These are phyloP conservation scores for Gila orcuttii DNA, from an alignment of 2,113 vertebrate species.

Conservation along the genomic window DNA sequence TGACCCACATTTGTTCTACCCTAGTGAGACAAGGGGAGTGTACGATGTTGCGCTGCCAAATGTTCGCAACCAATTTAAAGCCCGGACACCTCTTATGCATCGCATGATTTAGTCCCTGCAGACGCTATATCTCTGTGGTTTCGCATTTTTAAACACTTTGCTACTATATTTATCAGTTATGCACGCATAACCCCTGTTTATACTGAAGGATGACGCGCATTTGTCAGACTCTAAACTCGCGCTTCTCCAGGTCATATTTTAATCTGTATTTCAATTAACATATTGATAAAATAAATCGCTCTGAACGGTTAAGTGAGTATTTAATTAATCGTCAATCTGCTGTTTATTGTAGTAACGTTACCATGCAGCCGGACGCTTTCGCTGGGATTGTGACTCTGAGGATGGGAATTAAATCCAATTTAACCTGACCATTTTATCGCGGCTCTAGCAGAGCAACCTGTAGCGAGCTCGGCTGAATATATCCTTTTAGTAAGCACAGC, in stretches of 20 bases:
- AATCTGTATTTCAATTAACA: not conserved
- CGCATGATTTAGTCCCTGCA: not conserved
- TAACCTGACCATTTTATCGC: conserved; percentile 15
- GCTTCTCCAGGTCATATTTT: conserved; percentile 46
- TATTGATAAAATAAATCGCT: too few relatives aligned
- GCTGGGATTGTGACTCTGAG: conserved; percentile 2
- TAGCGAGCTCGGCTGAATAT: conserved; percentile 37
- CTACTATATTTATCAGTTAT: conserved; percentile 45
- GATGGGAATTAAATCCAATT: conserved; percentile 42
- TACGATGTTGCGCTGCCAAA: conserved; percentile 45
- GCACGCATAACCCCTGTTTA: conserved; percentile 25
- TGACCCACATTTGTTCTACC: conserved; percentile 79
- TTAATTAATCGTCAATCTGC: too few relatives aligned
- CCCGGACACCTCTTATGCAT: conserved; percentile 23
- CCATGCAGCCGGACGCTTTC: not conserved
- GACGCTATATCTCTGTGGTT: not conserved
- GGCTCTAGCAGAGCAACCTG: conserved; percentile 52
- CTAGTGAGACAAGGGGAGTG: conserved; percentile 48
- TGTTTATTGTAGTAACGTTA: not conserved
- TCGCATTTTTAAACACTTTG: conserved; percentile 48
- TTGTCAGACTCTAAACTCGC: conserved; percentile 38
- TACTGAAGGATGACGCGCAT: conserved; percentile 21
- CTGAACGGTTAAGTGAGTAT: not conserved
- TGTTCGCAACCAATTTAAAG: conserved; percentile 24
- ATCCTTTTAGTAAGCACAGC: not conserved